Evolutionary conservation across 2,113 vertebrate species (phyloP), one percentile per base, ranked within the genome.

Genomic region (Kryptolebias marmoratus): DNA sequence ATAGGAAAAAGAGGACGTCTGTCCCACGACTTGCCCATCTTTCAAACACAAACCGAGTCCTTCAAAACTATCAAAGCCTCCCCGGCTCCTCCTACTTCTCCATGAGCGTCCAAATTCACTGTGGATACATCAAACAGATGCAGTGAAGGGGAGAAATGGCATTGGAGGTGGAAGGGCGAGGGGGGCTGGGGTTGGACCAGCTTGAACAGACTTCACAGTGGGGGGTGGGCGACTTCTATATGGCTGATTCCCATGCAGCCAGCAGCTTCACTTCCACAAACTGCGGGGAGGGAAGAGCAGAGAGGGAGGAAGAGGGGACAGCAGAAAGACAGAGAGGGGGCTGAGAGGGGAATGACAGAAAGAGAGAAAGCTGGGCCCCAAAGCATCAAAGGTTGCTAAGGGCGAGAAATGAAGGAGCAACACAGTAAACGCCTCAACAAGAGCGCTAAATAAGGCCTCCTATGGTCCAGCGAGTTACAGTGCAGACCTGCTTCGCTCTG

Each of bases 321-420:
- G 71, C 83, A 90, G 85, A 85, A 78, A 82, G 69, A 91, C 76
- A 77, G 74, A 77, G 82, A 81, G 82, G 84, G 84, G 86, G 84
- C 80, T 60, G 50, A 50, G 80, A 81, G 87, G 85, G 76, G 72
- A 84, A 78, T 54, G 77, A 76, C 86, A 70, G 84, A 85, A 73
- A 80, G 73, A 66, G 66, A 80, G 75, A 88, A 75, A 87, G 79
- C 80, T 72, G 88, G 92, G 90, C 91, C 90, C 85, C 91, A 84
- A 79, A 85, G 83, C 90, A 90, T 93, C 93, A 93, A 94, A 94
- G 93, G 93, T 94, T 94, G 92, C 93, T 91, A 94, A 82, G 93
- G 89, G 80, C 75, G 56, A 90, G 88, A 89, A 90, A 91, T 92
- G 91, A 91, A 87, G 81, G 80, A 72, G 85, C 77, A 71, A 80